phyloP scores from a whole-genome alignment of 37 sponge, comb jelly and placozoan species.

The Beroe ovata region DNA sequence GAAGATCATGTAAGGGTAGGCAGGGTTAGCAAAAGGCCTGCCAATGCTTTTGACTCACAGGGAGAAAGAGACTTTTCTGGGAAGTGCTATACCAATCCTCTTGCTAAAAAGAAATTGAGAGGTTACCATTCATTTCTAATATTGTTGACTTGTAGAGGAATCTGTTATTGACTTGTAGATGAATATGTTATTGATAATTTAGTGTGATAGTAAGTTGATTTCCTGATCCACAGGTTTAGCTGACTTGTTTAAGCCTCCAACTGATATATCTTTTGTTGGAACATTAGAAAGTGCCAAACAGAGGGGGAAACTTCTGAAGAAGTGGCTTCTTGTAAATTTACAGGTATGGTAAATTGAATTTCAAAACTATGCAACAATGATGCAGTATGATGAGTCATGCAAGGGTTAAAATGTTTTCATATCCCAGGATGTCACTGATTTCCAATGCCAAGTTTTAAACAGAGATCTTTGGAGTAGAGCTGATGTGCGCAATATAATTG shows the following conservation, averaged over 20 bases:
- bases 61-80: conserved; percentile 14
- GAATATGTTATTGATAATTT: no score
- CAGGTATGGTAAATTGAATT: no score
- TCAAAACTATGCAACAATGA: no score
- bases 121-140: no score
- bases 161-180: no score
- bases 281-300: conserved; percentile 48
- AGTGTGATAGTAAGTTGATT: no score
- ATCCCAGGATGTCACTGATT: conserved; percentile 48
- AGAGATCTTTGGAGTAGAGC: conserved; percentile 50
- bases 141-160: no score
- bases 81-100: not conserved
- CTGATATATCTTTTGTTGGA: conserved; percentile 48
- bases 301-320: conserved; percentile 44
- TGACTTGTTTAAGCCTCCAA: conserved; percentile 29
- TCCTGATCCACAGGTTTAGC: conserved; percentile 52
- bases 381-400: no score
- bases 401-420: no score
- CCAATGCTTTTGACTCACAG: conserved; percentile 55
- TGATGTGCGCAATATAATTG: conserved; percentile 26
- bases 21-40: conserved; percentile 23
- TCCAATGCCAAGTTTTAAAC: conserved; percentile 43
- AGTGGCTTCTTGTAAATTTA: conserved; percentile 62
- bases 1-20: conserved; percentile 28
- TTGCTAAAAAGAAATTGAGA: conserved; percentile 34